These are phyloP conservation scores for Notothenia coriiceps DNA, from an alignment of 2,113 vertebrate genomes.

Conservation along the genomic window DNA sequence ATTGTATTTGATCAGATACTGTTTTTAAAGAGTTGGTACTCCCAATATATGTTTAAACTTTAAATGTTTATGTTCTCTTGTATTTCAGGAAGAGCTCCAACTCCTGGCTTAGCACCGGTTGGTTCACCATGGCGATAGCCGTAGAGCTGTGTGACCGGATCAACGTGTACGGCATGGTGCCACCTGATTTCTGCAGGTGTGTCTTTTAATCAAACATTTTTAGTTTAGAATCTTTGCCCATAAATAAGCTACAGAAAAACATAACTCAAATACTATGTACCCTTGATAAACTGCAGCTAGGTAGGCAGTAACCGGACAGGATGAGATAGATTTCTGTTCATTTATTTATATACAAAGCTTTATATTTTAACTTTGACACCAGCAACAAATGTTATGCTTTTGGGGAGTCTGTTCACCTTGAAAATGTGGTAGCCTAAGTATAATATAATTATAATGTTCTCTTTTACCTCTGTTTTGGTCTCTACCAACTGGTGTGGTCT, in stretches of 20 bases:
- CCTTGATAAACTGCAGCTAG: too few relatives aligned
- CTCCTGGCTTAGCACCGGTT: conserved; percentile 96
- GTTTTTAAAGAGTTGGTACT: not conserved
- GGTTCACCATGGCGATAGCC: conserved; percentile 95
- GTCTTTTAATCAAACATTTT: not conserved
- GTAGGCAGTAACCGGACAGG: not conserved
- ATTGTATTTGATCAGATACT: conserved; percentile 3
- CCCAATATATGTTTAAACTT: not conserved
- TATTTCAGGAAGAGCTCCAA: conserved; percentile 93
- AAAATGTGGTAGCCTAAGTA: too few relatives aligned
- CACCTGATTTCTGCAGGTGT: conserved; percentile 95
- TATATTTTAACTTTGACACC: not conserved
- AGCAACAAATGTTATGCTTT: too few relatives aligned
- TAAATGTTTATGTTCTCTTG: conserved; percentile 5
- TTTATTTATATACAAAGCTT: not conserved
- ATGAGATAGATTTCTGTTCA: not conserved
- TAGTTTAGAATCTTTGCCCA: too few relatives aligned
- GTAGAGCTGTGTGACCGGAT: conserved; percentile 94
- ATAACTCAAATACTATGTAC: too few relatives aligned
- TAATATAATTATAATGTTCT: too few relatives aligned
- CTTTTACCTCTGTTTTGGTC: too few relatives aligned
- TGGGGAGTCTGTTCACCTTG: too few relatives aligned
- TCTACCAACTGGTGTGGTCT: too few relatives aligned
- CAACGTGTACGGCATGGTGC: conserved; percentile 95
- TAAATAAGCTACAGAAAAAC: too few relatives aligned